Evolutionary conservation across 2,888 invertebrate genomes (phyloP), one percentile per base, ranked within the genome.

Genomic region (Pimpla rufipes): DNA sequence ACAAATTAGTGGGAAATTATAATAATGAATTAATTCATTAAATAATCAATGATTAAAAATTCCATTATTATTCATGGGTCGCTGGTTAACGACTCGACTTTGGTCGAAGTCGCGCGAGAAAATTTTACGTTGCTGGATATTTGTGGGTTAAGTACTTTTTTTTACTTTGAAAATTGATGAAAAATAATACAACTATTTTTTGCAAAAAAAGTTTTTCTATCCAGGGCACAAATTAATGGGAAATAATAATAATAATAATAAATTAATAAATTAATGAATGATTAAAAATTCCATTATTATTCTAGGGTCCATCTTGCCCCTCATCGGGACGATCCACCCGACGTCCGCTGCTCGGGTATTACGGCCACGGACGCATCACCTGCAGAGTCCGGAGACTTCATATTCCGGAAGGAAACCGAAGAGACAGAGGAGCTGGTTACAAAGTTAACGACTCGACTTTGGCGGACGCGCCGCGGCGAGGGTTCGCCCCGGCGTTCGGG

Each of bases 401-500:
- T 75, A 68, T 64, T 71, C 70, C 47, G 23, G 47, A 59, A 57
- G 57, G 62, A 52, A 71, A 66, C 16, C 23, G 57, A 57, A 70
- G 57, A 75, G 57, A 75, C 62, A 79, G 79, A 79, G 71, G 62
- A 50, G 42, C 29, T 29, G 29, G 68, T 71, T 59, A 50, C 68
- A 59, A 79, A 79, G 79, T 83, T 79, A 73, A 76, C 71, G 76
- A 76, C 50, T 35, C 42, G 62, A 45, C 18, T 70, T 50, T n/a
- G 40, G 10, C 42, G 55, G 18, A 55, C 21, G n/a, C n/a, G n/a
- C n/a, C n/a, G n/a, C 50, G 18, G 37, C 7, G 16, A n/a, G 47
- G 35, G 29, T 13, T 50, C 35, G n/a, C 1, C 29, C 4, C 29
- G 7, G 70, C 55, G 29, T 57, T 42, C 42, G 18, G 42, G 45